These are phyloP conservation scores for Turritopsis dohrnii DNA, from an alignment of 30 jellyfish, hydroid and myxozoan genomes.

Conservation along the genomic window DNA sequence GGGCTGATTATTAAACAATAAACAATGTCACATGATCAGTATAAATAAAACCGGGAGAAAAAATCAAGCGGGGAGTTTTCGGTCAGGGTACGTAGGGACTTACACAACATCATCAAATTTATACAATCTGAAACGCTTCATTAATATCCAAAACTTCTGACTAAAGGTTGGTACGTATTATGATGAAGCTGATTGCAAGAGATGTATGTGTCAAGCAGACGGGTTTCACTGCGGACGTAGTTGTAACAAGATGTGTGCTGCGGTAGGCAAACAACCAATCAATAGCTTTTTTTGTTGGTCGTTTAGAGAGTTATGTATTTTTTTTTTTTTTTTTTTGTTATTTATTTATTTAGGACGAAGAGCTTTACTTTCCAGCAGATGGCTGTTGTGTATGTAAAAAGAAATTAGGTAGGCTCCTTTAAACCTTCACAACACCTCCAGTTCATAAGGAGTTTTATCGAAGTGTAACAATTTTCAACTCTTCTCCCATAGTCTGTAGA, in stretches of 20 bases:
- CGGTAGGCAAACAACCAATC: constrained; percentile 30
- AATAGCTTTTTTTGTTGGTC: neutral
- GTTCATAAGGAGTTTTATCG: neutral
- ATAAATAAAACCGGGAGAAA: too few relatives aligned
- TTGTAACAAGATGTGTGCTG: constrained; percentile 52
- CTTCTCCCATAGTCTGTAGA: constrained; percentile 30
- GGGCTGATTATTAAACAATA: too few relatives aligned
- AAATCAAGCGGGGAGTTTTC: too few relatives aligned
- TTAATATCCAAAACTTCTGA: too few relatives aligned
- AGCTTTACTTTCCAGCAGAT: constrained; percentile 4
- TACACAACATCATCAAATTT: too few relatives aligned
- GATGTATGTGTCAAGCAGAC: constrained; percentile 39
- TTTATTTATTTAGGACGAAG: constrained; percentile 37
- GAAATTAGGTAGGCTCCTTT: constrained; percentile 11
- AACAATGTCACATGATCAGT: too few relatives aligned
- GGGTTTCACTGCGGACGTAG: constrained; percentile 49
- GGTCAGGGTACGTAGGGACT: too few relatives aligned
- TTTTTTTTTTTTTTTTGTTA: too few relatives aligned
- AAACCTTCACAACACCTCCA: neutral
- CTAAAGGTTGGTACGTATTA: constrained; percentile 1
- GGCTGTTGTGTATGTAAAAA: constrained; percentile 45
- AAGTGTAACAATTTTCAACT: neutral
- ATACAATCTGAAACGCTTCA: too few relatives aligned
- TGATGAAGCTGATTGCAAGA: constrained; percentile 40
- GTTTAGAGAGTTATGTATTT: neutral